A percentile compares a stretch with the other conserved stretches of the same genome.
Evolutionary conservation across 2,113 vertebrate species (phyloP).

Genomic region (Zosterops borbonicus): DNA sequence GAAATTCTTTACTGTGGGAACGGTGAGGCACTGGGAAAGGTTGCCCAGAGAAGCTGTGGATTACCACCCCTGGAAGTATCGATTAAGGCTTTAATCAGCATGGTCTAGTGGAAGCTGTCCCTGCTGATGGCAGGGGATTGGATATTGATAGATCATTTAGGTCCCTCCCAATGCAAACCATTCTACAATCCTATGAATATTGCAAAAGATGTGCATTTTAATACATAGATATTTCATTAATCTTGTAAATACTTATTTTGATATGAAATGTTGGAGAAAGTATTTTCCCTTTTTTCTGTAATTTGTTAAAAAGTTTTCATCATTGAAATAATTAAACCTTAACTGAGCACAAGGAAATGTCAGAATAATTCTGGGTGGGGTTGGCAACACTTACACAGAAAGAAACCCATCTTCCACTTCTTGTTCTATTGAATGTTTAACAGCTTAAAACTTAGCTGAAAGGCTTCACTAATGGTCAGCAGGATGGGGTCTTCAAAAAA

Average conservation of each 20-base stretch:
- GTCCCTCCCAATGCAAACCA: background rate
- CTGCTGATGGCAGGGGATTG: background rate
- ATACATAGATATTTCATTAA: background rate
- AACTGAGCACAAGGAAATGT: background rate
- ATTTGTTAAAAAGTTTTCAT: background rate
- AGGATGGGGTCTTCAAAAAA: background rate
- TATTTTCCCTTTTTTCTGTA: background rate
- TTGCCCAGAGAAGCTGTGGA: background rate
- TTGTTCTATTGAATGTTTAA: background rate
- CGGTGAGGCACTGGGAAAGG: background rate
- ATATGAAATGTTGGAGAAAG: background rate
- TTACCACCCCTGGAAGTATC: background rate
- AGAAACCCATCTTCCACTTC: background rate
- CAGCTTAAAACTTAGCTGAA: background rate
- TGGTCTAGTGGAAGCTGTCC: background rate
- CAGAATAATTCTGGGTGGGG: background rate
- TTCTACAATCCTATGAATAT: background rate
- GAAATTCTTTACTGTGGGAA: background rate
- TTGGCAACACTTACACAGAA: background rate
- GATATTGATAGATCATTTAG: background rate
- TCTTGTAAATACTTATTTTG: background rate
- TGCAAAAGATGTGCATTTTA: background rate
- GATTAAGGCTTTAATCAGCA: background rate
- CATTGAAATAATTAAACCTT: background rate
- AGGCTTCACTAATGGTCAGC: background rate